A percentile compares a stretch with the other conserved stretches of the same genome.
Evolutionary conservation across 1,140 invertebrate genomes (phyloP).

Genomic region (Harlomillsia oculata): DNA sequence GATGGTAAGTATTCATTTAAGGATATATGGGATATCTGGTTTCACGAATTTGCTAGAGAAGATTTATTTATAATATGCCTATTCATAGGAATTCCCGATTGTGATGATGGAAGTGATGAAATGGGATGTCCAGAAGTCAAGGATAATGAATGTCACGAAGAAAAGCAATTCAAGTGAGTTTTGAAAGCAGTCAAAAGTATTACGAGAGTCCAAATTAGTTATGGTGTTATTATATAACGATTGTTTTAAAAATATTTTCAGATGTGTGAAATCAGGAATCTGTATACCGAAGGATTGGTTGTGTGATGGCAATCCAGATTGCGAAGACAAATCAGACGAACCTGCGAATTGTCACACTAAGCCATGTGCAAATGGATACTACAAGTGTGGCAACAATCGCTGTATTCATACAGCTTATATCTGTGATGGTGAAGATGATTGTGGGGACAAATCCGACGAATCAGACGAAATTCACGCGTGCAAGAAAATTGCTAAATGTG

Average conservation of each 20-base stretch:
- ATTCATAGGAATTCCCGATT: no score
- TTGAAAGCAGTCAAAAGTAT: neutral
- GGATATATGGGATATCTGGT: no score
- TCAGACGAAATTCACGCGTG: constrained; percentile 63
- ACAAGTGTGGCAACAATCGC: constrained; percentile 73
- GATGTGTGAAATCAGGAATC: constrained; percentile 62
- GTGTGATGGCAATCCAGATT: constrained; percentile 59
- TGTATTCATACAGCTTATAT: constrained; percentile 90
- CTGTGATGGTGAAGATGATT: constrained; percentile 87
- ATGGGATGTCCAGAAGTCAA: constrained; percentile 34
- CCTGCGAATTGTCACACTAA: constrained; percentile 61
- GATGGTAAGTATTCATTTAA: no score
- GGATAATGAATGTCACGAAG: constrained; percentile 70
- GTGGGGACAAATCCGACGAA: constrained; percentile 49
- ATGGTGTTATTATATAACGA: no score
- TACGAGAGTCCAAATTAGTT: no score
- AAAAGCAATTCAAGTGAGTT: constrained; percentile 73
- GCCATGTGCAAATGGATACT: constrained; percentile 51
- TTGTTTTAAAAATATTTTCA: no score
- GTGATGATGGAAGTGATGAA: constrained; percentile 53
- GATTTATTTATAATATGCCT: no score
- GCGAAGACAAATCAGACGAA: constrained; percentile 63
- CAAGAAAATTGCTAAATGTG: constrained; percentile 50
- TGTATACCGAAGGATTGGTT: constrained; percentile 90
- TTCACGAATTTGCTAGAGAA: no score